Conservation (phyloP, 2,888 invertebrate genomes). For the Pyrocoelia pectoralis region DNA sequence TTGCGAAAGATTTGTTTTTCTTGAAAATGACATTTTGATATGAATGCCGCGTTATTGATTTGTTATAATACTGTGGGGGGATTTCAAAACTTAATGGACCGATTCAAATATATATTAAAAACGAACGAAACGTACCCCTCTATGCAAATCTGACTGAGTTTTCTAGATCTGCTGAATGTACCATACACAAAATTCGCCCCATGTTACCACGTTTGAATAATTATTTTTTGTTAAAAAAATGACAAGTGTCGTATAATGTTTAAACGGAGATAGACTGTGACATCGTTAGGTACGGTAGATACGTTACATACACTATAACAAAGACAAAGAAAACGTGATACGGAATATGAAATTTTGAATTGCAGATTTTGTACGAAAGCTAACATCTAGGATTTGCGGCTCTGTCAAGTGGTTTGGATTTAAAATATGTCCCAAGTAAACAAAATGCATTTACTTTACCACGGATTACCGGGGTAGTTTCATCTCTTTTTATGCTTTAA, state of each 20-base stretch:
- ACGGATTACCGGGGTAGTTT: not conserved
- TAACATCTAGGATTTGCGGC: slow-evolving; percentile 40
- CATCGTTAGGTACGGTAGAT: slow-evolving; percentile 40
- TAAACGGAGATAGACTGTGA: slow-evolving; percentile 39
- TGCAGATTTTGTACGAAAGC: slow-evolving; percentile 44
- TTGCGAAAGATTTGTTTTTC: slow-evolving; percentile 56
- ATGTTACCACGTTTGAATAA: not conserved
- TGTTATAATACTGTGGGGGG: slow-evolving; percentile 12
- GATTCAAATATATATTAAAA: not conserved
- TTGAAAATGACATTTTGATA: slow-evolving; percentile 58
- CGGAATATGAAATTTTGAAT: slow-evolving; percentile 48
- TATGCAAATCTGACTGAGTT: not conserved
- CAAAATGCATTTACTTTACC: slow-evolving; percentile 1
- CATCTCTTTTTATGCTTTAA: not conserved
- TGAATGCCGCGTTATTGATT: slow-evolving; percentile 40
- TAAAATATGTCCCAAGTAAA: slow-evolving; percentile 14
- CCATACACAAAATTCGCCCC: no score
- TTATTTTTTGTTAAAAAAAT: not conserved
- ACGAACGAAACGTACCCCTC: not conserved
- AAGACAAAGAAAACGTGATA: slow-evolving; percentile 50
- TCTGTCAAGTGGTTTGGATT: slow-evolving; percentile 37
- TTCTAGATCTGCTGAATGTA: not conserved
- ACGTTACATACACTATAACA: slow-evolving; percentile 40
- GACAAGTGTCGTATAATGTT: not conserved
- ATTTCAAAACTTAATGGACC: slow-evolving; percentile 11